Base-by-base conservation (phyloP, 2,888 invertebrate species). In the Aricia artaxerxes region DNA sequence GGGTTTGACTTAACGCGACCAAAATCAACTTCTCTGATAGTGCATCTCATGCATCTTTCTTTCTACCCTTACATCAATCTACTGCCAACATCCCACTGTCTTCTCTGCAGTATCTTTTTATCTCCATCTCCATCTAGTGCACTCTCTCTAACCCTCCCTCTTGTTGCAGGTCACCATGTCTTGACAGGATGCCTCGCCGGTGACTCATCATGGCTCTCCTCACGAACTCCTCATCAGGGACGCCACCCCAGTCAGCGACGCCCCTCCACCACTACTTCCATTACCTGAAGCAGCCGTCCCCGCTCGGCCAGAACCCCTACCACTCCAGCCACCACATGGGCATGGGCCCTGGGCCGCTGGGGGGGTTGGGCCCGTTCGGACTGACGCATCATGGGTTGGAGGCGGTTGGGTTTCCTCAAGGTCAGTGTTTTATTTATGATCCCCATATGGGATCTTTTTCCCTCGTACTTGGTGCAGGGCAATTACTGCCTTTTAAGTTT, bases 241-340 rank as follows among this genome's bases (percentile, higher is more conserved):
- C 91, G 92, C 0, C 93, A 92, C 94, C 92, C 82, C 93, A 95
- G 81, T 91, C 95, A 4, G 91, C 95, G 81, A 95, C 96, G 80
- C 95, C 95, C 4, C 88, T 94, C 4, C 95, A 94, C 80, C 95
- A 95, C 84, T 95, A 95, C 85, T 95, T 95, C 87, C 95, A 95
- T 80, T 95, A 95, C 83, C 88, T 95, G 85, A 95, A 95, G 87
- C 95, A 94, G 85, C 95, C 95, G 73, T 93, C 93, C 81, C 94
- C 95, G 76, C 85, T 95, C 44, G 90, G 94, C 2, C 94, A 92
- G 87, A 95, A 92, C 82, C 95, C 92, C 1, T 95, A 92, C 84
- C 94, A 92, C 82, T 89, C 93, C 49, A 90, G 94, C 83, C 92
- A 95, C 83, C 93, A 95, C 84, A 95, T 91, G 95, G 95, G 90